These are phyloP conservation scores for Dromiciops gliroides DNA, from an alignment of 2,113 vertebrate genomes.

Conservation along the genomic window DNA sequence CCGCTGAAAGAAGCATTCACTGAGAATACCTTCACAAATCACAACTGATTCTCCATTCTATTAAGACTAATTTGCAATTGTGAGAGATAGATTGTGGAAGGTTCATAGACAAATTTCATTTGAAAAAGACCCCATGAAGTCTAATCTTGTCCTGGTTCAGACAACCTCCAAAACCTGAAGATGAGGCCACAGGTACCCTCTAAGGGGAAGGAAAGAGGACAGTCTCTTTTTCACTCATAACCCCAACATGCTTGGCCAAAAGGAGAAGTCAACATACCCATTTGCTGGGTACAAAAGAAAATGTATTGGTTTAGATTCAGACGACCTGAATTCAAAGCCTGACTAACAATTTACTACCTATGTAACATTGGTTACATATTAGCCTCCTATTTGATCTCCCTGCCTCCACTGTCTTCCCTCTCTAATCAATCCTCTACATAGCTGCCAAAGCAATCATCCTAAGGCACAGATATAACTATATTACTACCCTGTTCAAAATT, in stretches of 20 bases:
- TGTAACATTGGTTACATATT: neutral
- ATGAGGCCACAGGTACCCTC: neutral
- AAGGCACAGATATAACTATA: neutral
- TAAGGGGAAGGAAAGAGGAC: neutral
- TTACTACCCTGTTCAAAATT: neutral
- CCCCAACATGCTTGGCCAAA: neutral
- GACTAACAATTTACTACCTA: neutral
- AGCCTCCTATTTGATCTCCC: neutral
- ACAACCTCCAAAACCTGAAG: neutral
- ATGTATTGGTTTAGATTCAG: neutral
- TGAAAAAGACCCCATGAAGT: neutral
- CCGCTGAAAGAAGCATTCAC: neutral
- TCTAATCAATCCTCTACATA: neutral
- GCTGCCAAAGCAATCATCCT: neutral
- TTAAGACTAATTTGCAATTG: neutral
- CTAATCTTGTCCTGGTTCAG: neutral
- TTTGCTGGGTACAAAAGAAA: neutral
- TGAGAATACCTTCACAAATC: neutral
- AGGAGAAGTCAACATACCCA: neutral
- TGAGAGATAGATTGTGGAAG: neutral
- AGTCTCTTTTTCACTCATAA: neutral
- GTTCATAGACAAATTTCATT: neutral
- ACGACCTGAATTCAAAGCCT: neutral
- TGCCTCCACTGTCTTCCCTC: neutral
- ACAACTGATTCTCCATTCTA: neutral